A percentile compares a stretch with the other conserved stretches of the same genome.
These are phyloP conservation scores for Stigmatopora argus DNA, from an alignment of 2,113 vertebrate species.

Conservation along the genomic window DNA sequence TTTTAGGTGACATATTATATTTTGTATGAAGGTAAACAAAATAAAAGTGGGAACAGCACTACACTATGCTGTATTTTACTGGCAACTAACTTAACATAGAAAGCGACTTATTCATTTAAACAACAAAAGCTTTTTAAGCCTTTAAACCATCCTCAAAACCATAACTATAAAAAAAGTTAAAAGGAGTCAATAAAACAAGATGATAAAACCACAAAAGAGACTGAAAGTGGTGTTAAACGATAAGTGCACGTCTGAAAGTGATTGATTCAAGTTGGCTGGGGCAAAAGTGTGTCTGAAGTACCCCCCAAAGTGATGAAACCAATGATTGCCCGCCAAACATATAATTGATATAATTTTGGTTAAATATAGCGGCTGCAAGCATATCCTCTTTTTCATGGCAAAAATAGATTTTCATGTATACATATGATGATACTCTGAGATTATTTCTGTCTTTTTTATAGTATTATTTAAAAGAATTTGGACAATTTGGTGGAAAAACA, in stretches of 20 bases:
- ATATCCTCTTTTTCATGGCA: background rate
- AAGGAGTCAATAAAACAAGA: background rate
- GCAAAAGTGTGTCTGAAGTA: background rate
- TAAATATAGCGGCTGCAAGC: background rate
- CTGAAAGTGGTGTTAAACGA: background rate
- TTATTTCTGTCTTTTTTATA: background rate
- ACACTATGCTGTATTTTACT: background rate
- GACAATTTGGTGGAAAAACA: background rate
- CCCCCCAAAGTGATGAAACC: background rate
- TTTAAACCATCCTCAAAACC: background rate
- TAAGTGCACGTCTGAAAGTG: background rate
- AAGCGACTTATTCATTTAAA: background rate
- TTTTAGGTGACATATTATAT: too few relatives aligned
- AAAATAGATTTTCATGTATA: background rate
- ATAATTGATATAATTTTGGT: background rate
- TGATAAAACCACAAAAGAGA: background rate
- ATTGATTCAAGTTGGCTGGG: background rate
- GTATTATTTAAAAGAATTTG: background rate
- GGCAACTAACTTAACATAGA: background rate
- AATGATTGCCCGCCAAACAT: background rate
- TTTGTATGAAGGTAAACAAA: background rate
- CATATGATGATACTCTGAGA: too few relatives aligned
- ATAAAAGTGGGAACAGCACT: background rate
- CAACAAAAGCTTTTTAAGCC: background rate
- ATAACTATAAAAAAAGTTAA: background rate